Base-by-base conservation (phyloP, 2,888 invertebrate genomes). In the Nomada fucata region DNA sequence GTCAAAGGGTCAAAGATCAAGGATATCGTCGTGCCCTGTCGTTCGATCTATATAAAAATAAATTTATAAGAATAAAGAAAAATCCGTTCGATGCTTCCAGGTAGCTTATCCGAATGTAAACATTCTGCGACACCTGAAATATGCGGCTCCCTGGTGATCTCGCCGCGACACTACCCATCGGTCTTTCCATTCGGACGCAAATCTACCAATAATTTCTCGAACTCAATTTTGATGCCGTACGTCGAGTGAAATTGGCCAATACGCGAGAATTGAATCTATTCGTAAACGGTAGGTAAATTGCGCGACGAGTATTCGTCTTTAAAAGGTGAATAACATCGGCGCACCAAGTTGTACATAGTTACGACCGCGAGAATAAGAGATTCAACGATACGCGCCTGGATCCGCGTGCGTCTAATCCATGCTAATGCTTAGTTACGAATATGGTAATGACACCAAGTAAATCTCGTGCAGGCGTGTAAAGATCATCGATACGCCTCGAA, bases 391-490 rank as follows among this genome's bases (percentile, higher is more conserved):
- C 36, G 36, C 36, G 7, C 36, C 36, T 36, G 5, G 7, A 36
- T 64, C 59, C 36, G 55, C 65, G 42, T 67, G 72, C 52, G 73
- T 79, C 73, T 82, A 78, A 84, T 80, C 67, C 77, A 26, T 44
- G 52, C 47, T 26, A 50, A 65, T 72, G 74, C 29, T 29, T 55
- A 67, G 53, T 68, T 74, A 57, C 63, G 80, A 52, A 76, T 84
- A 82, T 83, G 86, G 57, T 83, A 79, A 79, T 85, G 86, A 86
- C 79, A 64, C 68, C 47, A 69, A 77, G 83, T 84, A 68, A 82
- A 84, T 83, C 77, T 73, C 79, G 68, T 79, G 79, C 68, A 81
- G 60, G 63, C 57, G 74, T 79, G 79, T 73, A 78, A 87, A 84
- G 88, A 82, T 77, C 77, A 61, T 76, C 76, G 83, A 86, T 87